Conservation (phyloP, 2,888 invertebrate genomes). For the Stenoptilia bipunctidactyla region DNA sequence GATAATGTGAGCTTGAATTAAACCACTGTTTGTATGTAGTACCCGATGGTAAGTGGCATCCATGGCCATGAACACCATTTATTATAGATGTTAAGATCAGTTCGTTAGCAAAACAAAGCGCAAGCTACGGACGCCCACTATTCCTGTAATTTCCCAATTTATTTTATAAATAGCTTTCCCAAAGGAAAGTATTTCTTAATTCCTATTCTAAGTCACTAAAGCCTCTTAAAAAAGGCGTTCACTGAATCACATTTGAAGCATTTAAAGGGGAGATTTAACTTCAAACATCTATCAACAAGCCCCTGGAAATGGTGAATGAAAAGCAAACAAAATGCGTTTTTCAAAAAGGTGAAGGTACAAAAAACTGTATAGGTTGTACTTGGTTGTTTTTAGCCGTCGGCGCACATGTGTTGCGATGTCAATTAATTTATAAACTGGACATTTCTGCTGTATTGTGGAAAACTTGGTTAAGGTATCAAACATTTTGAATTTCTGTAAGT, state of each 20-base stretch:
- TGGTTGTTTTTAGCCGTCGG: slow-evolving; percentile 42
- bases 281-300: slow-evolving; percentile 52
- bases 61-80: too few relatives aligned
- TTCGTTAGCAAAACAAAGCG: too few relatives aligned
- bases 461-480: too few relatives aligned
- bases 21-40: too few relatives aligned
- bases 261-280: slow-evolving; percentile 66
- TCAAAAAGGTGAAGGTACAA: slow-evolving; percentile 42
- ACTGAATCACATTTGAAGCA: slow-evolving; percentile 56
- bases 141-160: too few relatives aligned
- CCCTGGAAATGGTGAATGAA: slow-evolving; percentile 48
- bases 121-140: too few relatives aligned
- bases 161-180: too few relatives aligned
- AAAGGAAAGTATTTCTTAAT: background rate
- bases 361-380: slow-evolving; percentile 37
- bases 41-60: too few relatives aligned
- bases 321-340: slow-evolving; percentile 61
- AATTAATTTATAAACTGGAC: background rate
- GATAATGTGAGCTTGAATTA: too few relatives aligned
- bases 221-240: slow-evolving; percentile 40
- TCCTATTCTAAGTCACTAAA: background rate
- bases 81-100: too few relatives aligned
- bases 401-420: slow-evolving; percentile 15
- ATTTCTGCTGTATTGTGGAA: too few relatives aligned
- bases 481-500: too few relatives aligned